A percentile compares a stretch with the other conserved stretches of the same genome.
Conservation (phyloP, 2,797 vertebrate genomes). For the Orestias chungarensis region DNA sequence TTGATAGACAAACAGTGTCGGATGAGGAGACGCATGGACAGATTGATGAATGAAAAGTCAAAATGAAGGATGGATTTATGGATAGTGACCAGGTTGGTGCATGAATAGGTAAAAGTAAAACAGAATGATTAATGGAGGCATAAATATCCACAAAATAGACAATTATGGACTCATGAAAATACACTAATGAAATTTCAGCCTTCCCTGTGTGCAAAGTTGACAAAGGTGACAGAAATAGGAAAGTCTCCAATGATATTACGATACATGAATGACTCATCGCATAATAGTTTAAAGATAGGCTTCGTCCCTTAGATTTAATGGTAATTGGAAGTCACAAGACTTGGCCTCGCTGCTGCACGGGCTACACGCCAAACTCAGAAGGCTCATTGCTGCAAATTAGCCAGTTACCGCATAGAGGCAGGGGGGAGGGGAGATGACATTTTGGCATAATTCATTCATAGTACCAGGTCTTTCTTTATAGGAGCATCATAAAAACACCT, state of each 20-base stretch:
- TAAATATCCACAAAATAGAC: neutral
- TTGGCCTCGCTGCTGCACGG: constrained; percentile 25
- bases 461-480: neutral
- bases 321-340: constrained; percentile 63
- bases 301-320: neutral
- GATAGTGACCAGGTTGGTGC: too few species aligned
- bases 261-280: fast-evolving
- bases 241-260: neutral
- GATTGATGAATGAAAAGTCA: too few species aligned
- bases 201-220: neutral
- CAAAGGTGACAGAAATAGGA: neutral
- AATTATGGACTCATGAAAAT: neutral
- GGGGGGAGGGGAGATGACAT: too few species aligned
- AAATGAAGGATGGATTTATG: too few species aligned
- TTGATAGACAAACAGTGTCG: too few species aligned
- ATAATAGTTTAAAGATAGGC: neutral
- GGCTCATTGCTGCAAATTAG: constrained; percentile 33
- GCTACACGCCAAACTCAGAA: constrained; percentile 25
- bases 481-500: neutral
- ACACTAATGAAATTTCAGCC: neutral
- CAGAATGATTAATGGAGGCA: too few species aligned
- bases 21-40: neutral
- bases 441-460: neutral
- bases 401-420: constrained; percentile 24
- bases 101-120: too few species aligned